Percentiles rank a stretch among this genome's conserved stretches.
These are phyloP conservation scores for Chrysomela aeneicollis DNA, from an alignment of 2,888 invertebrate species.

Conservation along the genomic window DNA sequence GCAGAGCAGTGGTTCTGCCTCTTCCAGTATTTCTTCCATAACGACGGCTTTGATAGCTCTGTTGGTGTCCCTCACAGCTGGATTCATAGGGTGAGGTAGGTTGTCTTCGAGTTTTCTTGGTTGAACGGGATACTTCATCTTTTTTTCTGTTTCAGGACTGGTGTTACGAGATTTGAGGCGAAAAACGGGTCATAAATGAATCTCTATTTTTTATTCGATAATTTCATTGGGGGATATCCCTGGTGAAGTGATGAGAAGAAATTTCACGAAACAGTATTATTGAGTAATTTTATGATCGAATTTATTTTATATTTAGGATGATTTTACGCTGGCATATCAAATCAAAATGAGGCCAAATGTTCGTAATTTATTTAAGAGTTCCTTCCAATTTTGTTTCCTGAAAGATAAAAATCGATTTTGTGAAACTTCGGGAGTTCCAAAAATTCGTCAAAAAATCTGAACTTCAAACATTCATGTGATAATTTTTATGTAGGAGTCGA, in stretches of 20 bases:
- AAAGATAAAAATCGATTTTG: too few species aligned
- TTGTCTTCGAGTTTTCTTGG: conserved; percentile 43
- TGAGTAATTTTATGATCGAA: too few species aligned
- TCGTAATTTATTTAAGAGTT: neutral
- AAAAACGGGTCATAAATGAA: too few species aligned
- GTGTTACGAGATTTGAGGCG: neutral
- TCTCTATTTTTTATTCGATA: neutral
- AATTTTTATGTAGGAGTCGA: neutral
- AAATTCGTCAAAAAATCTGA: neutral
- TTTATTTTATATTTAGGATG: too few species aligned
- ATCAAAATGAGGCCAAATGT: neutral
- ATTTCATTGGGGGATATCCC: neutral
- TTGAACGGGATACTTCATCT: conserved; percentile 18
- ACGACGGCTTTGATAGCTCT: conserved; percentile 71
- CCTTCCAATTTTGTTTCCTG: too few species aligned
- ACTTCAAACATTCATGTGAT: neutral
- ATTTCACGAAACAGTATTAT: too few species aligned
- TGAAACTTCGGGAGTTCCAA: too few species aligned
- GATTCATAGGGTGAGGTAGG: conserved; percentile 81
- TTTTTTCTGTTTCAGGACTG: conserved; percentile 43
- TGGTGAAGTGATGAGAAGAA: neutral
- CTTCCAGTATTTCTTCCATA: conserved; percentile 67
- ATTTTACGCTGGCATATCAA: neutral
- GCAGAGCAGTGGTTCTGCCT: conserved; percentile 28
- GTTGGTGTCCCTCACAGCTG: conserved; percentile 72